These are phyloP conservation scores for Zaprionus africanus DNA, from an alignment of 1,140 invertebrate species.

Conservation along the genomic window DNA sequence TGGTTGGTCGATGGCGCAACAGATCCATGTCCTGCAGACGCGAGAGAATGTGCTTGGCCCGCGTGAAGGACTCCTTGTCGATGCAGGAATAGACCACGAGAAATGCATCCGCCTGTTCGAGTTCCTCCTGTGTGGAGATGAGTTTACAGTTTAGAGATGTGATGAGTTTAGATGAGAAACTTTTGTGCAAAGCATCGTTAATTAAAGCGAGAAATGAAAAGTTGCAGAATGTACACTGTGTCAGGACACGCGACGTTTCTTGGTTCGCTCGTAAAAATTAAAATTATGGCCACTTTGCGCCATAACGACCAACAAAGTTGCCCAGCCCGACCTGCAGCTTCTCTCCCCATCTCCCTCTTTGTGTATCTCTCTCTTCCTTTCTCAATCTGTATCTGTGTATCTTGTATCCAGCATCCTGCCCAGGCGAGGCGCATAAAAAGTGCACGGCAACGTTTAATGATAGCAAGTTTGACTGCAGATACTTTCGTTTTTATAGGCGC, in stretches of 20 bases:
- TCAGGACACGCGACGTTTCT: slow-evolving; percentile 8
- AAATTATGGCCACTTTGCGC: slow-evolving; percentile 74
- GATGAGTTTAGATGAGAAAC: neutral
- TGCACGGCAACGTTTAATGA: slow-evolving; percentile 9
- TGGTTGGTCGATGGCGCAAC: slow-evolving; percentile 90
- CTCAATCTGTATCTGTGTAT: neutral
- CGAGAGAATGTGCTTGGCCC: slow-evolving; percentile 90
- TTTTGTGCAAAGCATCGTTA: neutral
- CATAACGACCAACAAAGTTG: slow-evolving; percentile 49
- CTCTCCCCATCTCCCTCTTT: neutral
- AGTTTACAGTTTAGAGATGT: neutral
- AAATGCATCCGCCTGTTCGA: slow-evolving; percentile 92
- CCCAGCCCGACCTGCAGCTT: neutral
- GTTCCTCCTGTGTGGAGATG: slow-evolving; percentile 88
- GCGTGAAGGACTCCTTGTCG: slow-evolving; percentile 94
- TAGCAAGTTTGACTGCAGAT: slow-evolving; percentile 11
- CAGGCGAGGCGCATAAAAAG: neutral
- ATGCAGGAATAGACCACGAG: slow-evolving; percentile 96
- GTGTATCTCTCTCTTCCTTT: neutral
- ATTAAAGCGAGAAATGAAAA: slow-evolving; percentile 51
- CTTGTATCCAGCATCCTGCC: slow-evolving; percentile 1
- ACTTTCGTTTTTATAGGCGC: slow-evolving; percentile 12
- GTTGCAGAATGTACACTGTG: slow-evolving; percentile 24
- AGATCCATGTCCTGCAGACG: slow-evolving; percentile 91
- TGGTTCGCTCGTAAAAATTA: slow-evolving; percentile 72